These are phyloP conservation scores for Brachionus plicatilis DNA, from an alignment of 1,140 invertebrate genomes.

Conservation along the genomic window DNA sequence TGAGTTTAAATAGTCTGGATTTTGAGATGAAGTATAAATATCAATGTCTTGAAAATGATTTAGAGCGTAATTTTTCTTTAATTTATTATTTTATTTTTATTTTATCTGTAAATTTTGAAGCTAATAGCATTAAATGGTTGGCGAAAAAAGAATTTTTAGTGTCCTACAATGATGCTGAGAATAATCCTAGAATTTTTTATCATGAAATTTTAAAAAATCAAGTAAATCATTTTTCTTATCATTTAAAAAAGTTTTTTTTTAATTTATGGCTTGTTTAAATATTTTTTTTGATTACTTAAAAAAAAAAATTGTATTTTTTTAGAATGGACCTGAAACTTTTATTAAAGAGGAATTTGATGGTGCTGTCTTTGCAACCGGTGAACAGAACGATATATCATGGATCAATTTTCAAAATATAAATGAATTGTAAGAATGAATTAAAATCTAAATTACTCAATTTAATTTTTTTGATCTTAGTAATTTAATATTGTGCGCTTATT, in stretches of 20 bases:
- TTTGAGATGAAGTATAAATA: neutral
- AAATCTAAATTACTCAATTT: neutral
- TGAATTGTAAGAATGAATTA: neutral
- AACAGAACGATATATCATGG: neutral
- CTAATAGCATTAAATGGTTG: neutral
- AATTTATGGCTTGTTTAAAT: neutral
- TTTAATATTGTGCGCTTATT: neutral
- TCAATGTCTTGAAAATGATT: neutral
- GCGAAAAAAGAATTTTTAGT: conserved; percentile 10
- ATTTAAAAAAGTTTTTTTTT: neutral
- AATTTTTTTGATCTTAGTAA: neutral
- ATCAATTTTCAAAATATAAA: neutral
- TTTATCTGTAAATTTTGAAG: neutral
- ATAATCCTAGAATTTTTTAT: neutral
- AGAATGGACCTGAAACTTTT: neutral
- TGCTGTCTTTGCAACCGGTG: neutral
- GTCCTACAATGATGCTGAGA: neutral
- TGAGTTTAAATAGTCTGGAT: neutral
- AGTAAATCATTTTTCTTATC: neutral
- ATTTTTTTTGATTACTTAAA: no score
- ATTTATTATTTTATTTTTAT: neutral
- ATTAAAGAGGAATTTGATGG: neutral
- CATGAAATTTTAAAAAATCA: neutral
- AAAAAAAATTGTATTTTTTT: neutral
- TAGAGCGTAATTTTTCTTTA: neutral